A percentile compares a stretch with the other conserved stretches of the same genome.
phyloP scores from a whole-genome alignment of 1,140 invertebrate genomes.

The Ptiloglossa arizonensis region DNA sequence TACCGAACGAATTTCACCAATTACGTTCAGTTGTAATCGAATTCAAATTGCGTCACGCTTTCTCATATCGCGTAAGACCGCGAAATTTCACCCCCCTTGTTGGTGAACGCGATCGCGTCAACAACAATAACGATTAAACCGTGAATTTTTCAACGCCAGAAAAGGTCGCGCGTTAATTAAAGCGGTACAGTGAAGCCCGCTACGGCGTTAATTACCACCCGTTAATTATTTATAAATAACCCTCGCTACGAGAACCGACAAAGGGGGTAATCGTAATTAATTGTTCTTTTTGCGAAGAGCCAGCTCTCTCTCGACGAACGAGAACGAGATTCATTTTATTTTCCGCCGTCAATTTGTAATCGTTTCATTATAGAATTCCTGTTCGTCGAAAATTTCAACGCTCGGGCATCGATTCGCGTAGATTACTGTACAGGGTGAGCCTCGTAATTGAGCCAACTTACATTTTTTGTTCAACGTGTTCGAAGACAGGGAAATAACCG shows the following conservation, averaged over 20 bases:
- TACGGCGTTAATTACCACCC: constrained; percentile 20
- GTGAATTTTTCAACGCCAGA: constrained; percentile 17
- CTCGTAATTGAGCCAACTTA: too few relatives aligned
- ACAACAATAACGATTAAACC: constrained; percentile 13
- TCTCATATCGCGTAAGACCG: not conserved
- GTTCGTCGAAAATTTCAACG: too few relatives aligned
- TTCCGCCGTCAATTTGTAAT: not conserved
- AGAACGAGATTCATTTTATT: not conserved
- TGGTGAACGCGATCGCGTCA: not conserved
- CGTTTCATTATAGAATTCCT: not conserved
- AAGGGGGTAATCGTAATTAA: constrained; percentile 8
- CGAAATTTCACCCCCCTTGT: not conserved
- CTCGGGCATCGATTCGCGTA: too few relatives aligned
- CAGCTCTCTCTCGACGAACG: not conserved
- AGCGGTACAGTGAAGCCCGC: not conserved
- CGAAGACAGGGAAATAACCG: too few relatives aligned
- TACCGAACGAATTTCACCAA: not conserved
- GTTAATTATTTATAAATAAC: constrained; percentile 33
- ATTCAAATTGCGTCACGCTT: not conserved
- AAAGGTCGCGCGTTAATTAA: constrained; percentile 17
- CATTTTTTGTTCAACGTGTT: not conserved
- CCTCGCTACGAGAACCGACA: not conserved
- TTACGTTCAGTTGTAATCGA: not conserved
- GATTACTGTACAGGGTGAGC: too few relatives aligned
- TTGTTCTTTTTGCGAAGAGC: not conserved